Base-by-base conservation (phyloP, 2,797 vertebrate genomes). In the Macrochelys suwanniensis region DNA sequence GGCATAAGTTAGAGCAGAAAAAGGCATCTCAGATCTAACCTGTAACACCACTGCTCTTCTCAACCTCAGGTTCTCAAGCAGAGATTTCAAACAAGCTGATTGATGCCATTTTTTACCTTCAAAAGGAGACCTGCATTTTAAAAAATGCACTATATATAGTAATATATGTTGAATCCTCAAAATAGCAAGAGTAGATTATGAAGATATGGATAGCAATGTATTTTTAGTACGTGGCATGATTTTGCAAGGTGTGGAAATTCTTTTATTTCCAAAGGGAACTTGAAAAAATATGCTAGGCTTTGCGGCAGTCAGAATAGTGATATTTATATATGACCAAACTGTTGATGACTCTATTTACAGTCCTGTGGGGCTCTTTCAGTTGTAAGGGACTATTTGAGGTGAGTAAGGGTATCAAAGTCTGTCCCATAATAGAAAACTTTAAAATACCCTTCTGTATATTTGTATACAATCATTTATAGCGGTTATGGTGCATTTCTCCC, bases 101-200 rank as follows among this genome's bases (percentile, higher is more conserved):
- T 82, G 85, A 86, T 94, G 89, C 89, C 84, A 95, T 87, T 95
- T 95, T 97, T 97, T 93, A 7, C 94, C 94, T 93, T 95, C 94
- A 97, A 93, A 95, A 92, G 76, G 84, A 61, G 77, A 84, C 50
- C 71, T 79, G 74, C 53, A 84, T 92, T 89, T 94, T 94, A 95
- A 79, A 97, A 90, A 59, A 45, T 93, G 80, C 85, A 78, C 89
- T 92, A 92, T 42, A 71, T 42, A 87, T n/a, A 25, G 78, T 26
- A 54, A 49, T 42, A 71, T 92, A 37, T 26, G 53, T 68, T 33
- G 80, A 94, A 79, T 80, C 94, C 96, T 96, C 89, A 96, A 93
- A 94, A 94, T 96, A 96, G 84, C 33, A 92, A 50, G 2, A 26
- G 47, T 90, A 88, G 82, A 37, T 94, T 33, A 26, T 80, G 56